These are phyloP conservation scores for Zeus faber DNA, from an alignment of 2,113 vertebrate genomes.

Conservation along the genomic window DNA sequence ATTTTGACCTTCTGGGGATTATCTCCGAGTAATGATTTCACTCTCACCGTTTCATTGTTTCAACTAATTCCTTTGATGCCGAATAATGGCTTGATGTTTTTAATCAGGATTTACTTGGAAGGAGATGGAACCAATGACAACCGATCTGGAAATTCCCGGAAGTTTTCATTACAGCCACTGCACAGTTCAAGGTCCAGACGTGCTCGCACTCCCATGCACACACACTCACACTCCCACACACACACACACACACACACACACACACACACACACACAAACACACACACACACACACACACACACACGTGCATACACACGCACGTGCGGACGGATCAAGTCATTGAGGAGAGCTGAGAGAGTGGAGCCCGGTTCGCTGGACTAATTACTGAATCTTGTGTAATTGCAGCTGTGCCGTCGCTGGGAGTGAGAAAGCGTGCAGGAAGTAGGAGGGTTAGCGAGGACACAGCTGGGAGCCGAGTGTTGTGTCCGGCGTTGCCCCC, in stretches of 20 bases:
- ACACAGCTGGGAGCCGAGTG: constrained; percentile 53
- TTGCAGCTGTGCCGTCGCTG: too few species aligned
- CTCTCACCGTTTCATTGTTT: too few species aligned
- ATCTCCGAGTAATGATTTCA: too few species aligned
- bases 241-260: not conserved
- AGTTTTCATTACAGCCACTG: constrained; percentile 43
- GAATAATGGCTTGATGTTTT: too few species aligned
- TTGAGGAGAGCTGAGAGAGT: too few species aligned
- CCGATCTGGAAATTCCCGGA: constrained; percentile 44
- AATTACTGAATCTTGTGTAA: too few species aligned
- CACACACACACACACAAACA: not conserved
- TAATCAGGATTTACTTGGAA: too few species aligned
- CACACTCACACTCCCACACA: not conserved
- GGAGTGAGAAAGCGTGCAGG: constrained; percentile 50
- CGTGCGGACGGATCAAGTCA: not conserved
- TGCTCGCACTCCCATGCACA: not conserved
- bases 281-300: not conserved
- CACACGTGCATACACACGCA: not conserved
- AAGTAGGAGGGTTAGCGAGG: constrained; percentile 55
- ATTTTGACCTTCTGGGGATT: too few species aligned
- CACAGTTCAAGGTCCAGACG: constrained; percentile 32
- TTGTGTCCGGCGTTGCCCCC: constrained; percentile 17
- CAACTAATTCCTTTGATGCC: too few species aligned
- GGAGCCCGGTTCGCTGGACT: too few species aligned
- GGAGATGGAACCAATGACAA: constrained; percentile 30